These are phyloP conservation scores for Trachelus troglodyta DNA, from an alignment of 2,888 invertebrate genomes.

Conservation along the genomic window DNA sequence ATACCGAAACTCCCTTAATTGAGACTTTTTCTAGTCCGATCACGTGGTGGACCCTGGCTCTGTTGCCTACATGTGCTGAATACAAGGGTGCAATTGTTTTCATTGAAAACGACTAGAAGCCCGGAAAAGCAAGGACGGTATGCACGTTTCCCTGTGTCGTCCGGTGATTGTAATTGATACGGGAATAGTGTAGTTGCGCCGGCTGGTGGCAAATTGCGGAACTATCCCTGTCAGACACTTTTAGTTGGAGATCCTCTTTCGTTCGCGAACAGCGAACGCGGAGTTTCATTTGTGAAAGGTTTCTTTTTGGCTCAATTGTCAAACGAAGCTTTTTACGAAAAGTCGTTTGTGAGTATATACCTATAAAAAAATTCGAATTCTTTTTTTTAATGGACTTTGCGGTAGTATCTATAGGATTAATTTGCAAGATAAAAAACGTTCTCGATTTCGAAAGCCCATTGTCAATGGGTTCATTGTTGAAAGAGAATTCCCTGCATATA, in stretches of 20 bases:
- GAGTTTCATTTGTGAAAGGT: not conserved
- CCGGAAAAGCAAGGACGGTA: not conserved
- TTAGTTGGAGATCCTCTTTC: not conserved
- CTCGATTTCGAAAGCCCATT: not conserved
- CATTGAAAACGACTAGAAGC: not conserved
- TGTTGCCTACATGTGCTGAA: not conserved
- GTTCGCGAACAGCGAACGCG: not conserved
- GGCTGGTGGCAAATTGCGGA: not conserved
- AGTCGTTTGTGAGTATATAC: not conserved
- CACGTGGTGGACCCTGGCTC: not conserved
- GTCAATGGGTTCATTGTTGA: not conserved
- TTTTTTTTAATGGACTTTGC: not conserved
- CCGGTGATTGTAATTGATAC: not conserved
- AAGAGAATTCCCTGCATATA: not conserved
- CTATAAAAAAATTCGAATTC: not conserved
- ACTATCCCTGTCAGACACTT: not conserved
- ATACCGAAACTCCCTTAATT: not conserved
- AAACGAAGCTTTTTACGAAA: not conserved
- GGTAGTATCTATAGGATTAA: not conserved
- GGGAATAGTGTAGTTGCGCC: not conserved
- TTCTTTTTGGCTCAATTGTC: not conserved
- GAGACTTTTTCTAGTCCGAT: not conserved
- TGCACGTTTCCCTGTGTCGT: not conserved
- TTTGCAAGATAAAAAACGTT: not conserved
- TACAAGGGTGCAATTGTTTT: not conserved